phyloP scores from a whole-genome alignment of 2,113 vertebrate genomes.

The Dendrocopos noguchii region DNA sequence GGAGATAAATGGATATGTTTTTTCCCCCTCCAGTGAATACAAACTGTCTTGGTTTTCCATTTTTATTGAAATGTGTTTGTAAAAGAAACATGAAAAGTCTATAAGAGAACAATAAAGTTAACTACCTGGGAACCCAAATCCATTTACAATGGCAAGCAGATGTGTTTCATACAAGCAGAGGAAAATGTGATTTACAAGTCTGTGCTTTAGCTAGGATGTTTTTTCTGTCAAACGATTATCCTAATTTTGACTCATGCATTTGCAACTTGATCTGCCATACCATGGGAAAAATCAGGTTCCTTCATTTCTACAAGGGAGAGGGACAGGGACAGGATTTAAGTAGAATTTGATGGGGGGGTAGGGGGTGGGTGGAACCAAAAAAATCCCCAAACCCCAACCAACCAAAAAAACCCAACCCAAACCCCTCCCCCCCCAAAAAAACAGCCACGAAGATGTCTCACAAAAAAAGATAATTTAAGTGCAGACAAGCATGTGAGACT shows the following conservation, averaged over 20 bases:
- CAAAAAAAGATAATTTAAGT: background rate
- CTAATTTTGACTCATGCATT: background rate
- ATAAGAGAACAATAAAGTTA: conserved; percentile 32
- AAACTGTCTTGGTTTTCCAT: background rate
- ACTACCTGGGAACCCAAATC: conserved; percentile 39
- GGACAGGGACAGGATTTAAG: background rate
- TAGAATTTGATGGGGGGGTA: background rate
- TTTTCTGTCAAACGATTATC: background rate
- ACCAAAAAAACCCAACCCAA: background rate
- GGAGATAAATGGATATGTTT: background rate
- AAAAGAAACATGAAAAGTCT: conserved; percentile 15
- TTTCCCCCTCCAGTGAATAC: background rate
- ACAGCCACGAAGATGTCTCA: background rate
- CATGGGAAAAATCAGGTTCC: background rate
- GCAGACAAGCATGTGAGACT: background rate
- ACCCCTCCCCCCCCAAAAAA: background rate
- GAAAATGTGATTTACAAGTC: background rate
- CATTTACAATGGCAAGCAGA: conserved; percentile 42
- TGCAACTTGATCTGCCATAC: background rate
- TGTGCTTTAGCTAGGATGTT: background rate
- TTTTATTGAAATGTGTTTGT: conserved; percentile 17
- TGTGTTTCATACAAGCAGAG: background rate
- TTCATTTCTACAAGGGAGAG: background rate
- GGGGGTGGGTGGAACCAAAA: background rate
- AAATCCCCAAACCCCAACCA: background rate